phyloP scores from a whole-genome alignment of 2,888 invertebrate species.

The Leptopilina drosophilae region DNA sequence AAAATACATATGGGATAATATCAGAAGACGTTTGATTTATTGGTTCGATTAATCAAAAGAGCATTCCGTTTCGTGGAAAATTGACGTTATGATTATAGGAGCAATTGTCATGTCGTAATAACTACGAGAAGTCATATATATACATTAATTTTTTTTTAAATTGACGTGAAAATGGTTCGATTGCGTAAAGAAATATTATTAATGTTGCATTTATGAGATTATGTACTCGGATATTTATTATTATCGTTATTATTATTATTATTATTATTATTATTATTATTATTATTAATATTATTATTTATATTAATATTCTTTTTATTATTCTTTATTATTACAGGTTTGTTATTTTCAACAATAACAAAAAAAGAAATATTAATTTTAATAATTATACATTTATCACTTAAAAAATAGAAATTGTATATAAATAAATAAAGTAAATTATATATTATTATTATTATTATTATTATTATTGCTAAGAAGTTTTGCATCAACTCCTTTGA shows the following conservation, averaged over 20 bases:
- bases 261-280: background rate
- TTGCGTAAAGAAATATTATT: slow-evolving; percentile 15
- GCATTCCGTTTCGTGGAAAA: background rate
- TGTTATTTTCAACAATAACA: no score
- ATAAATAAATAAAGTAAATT: no score
- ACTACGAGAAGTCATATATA: background rate
- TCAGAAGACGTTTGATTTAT: slow-evolving; percentile 2
- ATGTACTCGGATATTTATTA: background rate
- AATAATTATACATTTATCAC: no score
- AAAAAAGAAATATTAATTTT: no score
- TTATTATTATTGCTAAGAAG: slow-evolving; percentile 3
- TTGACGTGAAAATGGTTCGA: background rate
- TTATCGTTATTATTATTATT: background rate
- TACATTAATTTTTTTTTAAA: background rate
- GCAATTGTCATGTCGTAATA: slow-evolving; percentile 5
- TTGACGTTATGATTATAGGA: slow-evolving; percentile 9
- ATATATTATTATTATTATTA: background rate
- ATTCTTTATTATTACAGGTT: no score
- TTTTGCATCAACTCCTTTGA: background rate
- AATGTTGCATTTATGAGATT: background rate
- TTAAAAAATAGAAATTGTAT: no score
- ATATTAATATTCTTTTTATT: no score
- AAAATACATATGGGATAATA: no score
- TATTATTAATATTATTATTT: background rate
- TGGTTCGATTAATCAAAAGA: slow-evolving; percentile 3